Percentiles rank a stretch among this genome's conserved stretches.
phyloP scores from a whole-genome alignment of 2,113 vertebrate genomes.

The Nothobranchius kuhntae region DNA sequence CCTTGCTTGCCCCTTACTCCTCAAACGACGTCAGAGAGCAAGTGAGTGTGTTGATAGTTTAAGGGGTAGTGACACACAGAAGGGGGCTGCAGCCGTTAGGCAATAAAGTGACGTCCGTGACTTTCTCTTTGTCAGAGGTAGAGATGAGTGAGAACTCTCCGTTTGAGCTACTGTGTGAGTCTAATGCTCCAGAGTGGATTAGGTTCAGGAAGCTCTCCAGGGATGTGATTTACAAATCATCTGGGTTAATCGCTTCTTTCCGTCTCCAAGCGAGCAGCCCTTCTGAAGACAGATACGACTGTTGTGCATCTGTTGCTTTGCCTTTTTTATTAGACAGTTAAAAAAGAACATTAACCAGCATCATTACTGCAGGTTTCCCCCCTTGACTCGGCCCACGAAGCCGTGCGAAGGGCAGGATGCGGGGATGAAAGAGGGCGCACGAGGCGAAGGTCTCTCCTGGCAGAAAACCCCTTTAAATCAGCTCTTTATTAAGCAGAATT shows the following conservation, averaged over 20 bases:
- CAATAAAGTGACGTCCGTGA: constrained; percentile 79
- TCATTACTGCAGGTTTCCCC: constrained; percentile 72
- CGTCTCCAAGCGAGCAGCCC: constrained; percentile 39
- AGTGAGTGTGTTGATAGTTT: constrained; percentile 73
- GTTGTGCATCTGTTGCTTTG: constrained; percentile 69
- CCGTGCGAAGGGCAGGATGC: constrained; percentile 64
- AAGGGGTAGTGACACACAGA: constrained; percentile 63
- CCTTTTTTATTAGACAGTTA: constrained; percentile 71
- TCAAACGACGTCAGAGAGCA: constrained; percentile 76
- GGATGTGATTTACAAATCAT: constrained; percentile 64
- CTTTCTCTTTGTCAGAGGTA: constrained; percentile 58
- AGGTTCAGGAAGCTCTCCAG: constrained; percentile 36
- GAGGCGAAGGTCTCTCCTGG: constrained; percentile 50
- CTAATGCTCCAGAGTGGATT: constrained; percentile 15
- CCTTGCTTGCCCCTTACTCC: constrained; percentile 30
- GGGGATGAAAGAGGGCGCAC: constrained; percentile 62
- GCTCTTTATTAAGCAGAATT: constrained; percentile 68
- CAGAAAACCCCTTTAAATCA: constrained; percentile 65
- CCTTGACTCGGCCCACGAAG: constrained; percentile 48
- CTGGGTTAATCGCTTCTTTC: constrained; percentile 60
- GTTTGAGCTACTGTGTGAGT: not conserved
- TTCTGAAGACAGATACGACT: constrained; percentile 59
- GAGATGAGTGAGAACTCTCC: constrained; percentile 35
- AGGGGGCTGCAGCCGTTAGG: constrained; percentile 65
- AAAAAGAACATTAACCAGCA: constrained; percentile 64